A percentile compares a stretch with the other conserved stretches of the same genome.
Conservation (phyloP, 2,888 invertebrate species). For the Drosophila sordidula region DNA sequence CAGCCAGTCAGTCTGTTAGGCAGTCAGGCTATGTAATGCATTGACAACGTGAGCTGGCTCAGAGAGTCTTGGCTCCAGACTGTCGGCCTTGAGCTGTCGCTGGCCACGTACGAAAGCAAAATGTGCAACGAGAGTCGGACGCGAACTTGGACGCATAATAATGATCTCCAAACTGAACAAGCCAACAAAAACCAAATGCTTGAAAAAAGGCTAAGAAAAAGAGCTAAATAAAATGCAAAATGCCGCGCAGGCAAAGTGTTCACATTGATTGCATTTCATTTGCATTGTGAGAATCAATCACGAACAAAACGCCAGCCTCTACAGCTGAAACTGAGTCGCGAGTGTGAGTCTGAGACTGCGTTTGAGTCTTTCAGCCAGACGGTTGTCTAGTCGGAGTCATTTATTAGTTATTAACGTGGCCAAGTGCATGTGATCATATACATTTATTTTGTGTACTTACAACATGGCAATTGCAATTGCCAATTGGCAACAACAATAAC, state of each 20-base stretch:
- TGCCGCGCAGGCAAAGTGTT: conserved; percentile 40
- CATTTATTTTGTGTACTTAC: conserved; percentile 47
- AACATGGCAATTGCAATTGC: conserved; percentile 38
- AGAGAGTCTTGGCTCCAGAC: conserved; percentile 47
- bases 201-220: conserved; percentile 12
- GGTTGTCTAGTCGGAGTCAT: conserved; percentile 58
- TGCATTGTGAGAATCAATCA: conserved; percentile 79
- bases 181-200: neutral
- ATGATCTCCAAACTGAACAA: conserved; percentile 58
- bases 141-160: conserved; percentile 75
- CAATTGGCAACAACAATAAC: conserved; percentile 22
- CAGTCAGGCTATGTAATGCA: conserved; percentile 31
- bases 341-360: conserved; percentile 1
- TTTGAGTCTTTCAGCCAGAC: conserved; percentile 16
- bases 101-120: conserved; percentile 75
- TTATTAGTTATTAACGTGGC: conserved; percentile 63
- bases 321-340: conserved; percentile 1
- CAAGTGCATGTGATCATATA: conserved; percentile 51
- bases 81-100: conserved; percentile 75
- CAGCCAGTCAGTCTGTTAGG: neutral
- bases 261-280: conserved; percentile 75
- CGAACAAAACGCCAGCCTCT: conserved; percentile 16
- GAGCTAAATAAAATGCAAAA: conserved; percentile 17
- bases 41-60: conserved; percentile 28
- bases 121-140: conserved; percentile 62